A percentile compares a stretch with the other conserved stretches of the same genome.
Evolutionary conservation across 2,888 invertebrate species (phyloP).

Genomic region (Tipula vernalis): DNA sequence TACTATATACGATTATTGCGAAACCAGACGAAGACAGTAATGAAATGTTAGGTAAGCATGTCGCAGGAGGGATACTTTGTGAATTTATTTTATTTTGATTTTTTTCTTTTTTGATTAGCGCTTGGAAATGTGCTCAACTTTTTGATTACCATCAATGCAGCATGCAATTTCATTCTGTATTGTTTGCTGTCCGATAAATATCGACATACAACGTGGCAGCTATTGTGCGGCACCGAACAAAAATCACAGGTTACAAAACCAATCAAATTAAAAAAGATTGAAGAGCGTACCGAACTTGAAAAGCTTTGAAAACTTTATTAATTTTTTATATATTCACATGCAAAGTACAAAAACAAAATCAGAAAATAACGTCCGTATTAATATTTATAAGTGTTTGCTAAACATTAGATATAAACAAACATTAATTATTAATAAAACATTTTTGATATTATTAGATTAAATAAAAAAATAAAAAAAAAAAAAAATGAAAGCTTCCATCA

Average conservation of each 20-base stretch:
- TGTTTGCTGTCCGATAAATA: constrained; percentile 65
- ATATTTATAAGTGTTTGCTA: too few relatives aligned
- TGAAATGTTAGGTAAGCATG: constrained; percentile 15
- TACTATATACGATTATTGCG: constrained; percentile 39
- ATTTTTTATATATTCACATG: not conserved
- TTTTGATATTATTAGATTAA: not conserved
- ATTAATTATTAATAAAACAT: not conserved
- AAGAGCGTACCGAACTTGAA: not conserved
- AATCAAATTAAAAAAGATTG: not conserved
- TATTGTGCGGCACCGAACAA: constrained; percentile 28
- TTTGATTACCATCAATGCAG: constrained; percentile 55
- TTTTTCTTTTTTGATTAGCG: constrained; percentile 24
- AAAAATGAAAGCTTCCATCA: not conserved
- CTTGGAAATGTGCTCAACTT: constrained; percentile 63
- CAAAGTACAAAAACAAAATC: not conserved
- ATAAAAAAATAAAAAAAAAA: not conserved
- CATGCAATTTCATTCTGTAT: constrained; percentile 65
- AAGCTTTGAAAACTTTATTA: not conserved
- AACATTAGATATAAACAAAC: not conserved
- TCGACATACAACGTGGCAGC: constrained; percentile 41
- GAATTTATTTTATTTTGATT: not conserved
- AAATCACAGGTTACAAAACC: constrained; percentile 14
- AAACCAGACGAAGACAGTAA: constrained; percentile 17
- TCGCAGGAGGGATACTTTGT: too few relatives aligned
- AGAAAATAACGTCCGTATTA: not conserved